Conservation (phyloP, 2,113 vertebrate genomes). For the Micronycteris hirsuta region DNA sequence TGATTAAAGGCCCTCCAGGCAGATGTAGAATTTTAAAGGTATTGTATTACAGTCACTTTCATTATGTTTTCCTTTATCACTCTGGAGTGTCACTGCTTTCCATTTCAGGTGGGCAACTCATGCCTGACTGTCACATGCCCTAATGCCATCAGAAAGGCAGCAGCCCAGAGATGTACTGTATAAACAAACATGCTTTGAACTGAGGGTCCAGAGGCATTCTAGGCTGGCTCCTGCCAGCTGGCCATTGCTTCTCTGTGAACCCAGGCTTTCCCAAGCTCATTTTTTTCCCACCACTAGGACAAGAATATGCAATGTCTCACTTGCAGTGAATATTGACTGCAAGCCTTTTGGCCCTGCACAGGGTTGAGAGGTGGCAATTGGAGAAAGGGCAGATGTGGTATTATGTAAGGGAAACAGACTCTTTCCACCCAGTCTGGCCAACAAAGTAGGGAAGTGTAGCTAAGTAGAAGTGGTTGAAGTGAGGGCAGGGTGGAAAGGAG, state of each 20-base stretch:
- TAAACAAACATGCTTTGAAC: neutral
- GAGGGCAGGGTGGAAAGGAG: neutral
- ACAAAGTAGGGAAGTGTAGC: neutral
- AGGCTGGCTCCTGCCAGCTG: neutral
- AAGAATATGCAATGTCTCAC: neutral
- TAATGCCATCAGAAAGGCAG: neutral
- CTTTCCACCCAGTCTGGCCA: neutral
- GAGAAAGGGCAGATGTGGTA: neutral
- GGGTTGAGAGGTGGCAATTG: neutral
- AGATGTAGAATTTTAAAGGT: conserved; percentile 39
- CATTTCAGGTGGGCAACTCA: conserved; percentile 34
- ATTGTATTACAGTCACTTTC: neutral
- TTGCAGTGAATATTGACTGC: neutral
- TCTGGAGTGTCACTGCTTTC: neutral
- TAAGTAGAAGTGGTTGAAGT: neutral
- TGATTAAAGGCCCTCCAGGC: conserved; percentile 57
- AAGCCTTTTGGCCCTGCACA: neutral
- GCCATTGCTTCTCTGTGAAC: neutral
- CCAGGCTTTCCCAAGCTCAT: neutral
- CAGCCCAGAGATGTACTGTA: neutral
- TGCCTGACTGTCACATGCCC: neutral
- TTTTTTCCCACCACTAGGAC: neutral
- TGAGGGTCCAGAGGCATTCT: neutral
- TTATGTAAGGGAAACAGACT: neutral
- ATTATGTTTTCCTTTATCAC: neutral